Base-by-base conservation (phyloP, 1,140 invertebrate genomes). In the Eumaeus atala region DNA sequence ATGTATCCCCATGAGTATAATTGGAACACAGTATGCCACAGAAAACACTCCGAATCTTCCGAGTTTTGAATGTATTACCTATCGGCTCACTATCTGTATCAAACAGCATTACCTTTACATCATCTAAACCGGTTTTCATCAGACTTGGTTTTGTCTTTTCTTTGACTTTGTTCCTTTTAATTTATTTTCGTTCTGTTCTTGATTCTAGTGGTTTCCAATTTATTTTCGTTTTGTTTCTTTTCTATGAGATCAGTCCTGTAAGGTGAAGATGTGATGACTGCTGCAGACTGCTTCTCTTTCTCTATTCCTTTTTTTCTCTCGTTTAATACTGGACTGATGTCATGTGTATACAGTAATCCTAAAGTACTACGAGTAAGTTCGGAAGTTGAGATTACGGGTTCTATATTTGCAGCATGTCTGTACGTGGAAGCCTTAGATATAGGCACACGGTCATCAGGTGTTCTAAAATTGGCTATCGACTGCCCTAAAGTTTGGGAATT, bases 401-500 rank as follows among this genome's bases (percentile, higher is more conserved):
- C n/a, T n/a, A n/a, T n/a, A n/a, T n/a, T n/a, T n/a, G n/a, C n/a
- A n/a, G n/a, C n/a, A n/a, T n/a, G n/a, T n/a, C n/a, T n/a, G n/a
- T n/a, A n/a, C n/a, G n/a, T n/a, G n/a, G n/a, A n/a, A n/a, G n/a
- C 51, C 1, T 54, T 58, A 48, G 59, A 59, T 17, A 63, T 14
- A 51, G 59, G 57, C 12, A 59, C 40, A 59, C 54, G 34, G 36
- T 63, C 61, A 54, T 9, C 57, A 36, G 64, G 53, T 33, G 63
- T 16, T 67, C 66, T 63, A 12, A 70, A 61, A 57, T 88, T 77
- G 38, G 62, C 56, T n/a, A n/a, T n/a, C n/a, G n/a, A n/a, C n/a
- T n/a, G n/a, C n/a, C n/a, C n/a, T n/a, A n/a, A n/a, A n/a, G n/a
- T n/a, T n/a, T n/a, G n/a, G n/a, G n/a, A n/a, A n/a, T n/a, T n/a